Conservation (phyloP, 2,888 invertebrate species). For the Chrysopilus asiliformis region DNA sequence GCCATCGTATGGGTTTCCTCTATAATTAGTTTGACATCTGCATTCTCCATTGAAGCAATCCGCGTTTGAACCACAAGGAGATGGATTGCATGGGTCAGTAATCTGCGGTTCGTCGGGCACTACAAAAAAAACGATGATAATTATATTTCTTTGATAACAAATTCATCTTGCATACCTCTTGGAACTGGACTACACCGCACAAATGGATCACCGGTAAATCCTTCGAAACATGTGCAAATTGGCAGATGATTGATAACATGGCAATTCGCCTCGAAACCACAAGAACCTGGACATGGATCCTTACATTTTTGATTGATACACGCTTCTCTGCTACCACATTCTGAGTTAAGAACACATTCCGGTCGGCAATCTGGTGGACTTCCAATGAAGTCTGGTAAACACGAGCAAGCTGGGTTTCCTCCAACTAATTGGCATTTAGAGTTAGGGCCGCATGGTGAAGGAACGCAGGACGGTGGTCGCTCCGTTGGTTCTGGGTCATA, state of each 20-base stretch:
- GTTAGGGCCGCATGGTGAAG: slow-evolving; percentile 75
- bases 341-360: slow-evolving; percentile 65
- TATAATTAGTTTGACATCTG: slow-evolving; percentile 54
- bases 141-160: too few species aligned
- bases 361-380: slow-evolving; percentile 66
- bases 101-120: too few species aligned
- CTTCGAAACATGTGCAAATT: slow-evolving; percentile 62
- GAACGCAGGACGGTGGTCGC: slow-evolving; percentile 60
- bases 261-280: slow-evolving; percentile 66
- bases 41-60: slow-evolving; percentile 55
- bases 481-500: slow-evolving; percentile 39
- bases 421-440: slow-evolving; percentile 63
- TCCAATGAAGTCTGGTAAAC: slow-evolving; percentile 64
- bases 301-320: slow-evolving; percentile 67
- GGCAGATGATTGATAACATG: slow-evolving; percentile 68
- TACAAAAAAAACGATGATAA: too few species aligned
- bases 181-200: slow-evolving; percentile 51
- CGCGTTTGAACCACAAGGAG: slow-evolving; percentile 66
- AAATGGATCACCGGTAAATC: slow-evolving; percentile 66
- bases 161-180: slow-evolving; percentile 20
- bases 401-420: slow-evolving; percentile 65
- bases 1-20: slow-evolving; percentile 51
- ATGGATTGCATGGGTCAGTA: slow-evolving; percentile 54
- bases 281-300: slow-evolving; percentile 73
- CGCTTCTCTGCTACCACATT: slow-evolving; percentile 62